Evolutionary conservation across 2,888 invertebrate species (phyloP), one percentile per base, ranked within the genome.

Genomic region (Lepidocyrtoides sp.): DNA sequence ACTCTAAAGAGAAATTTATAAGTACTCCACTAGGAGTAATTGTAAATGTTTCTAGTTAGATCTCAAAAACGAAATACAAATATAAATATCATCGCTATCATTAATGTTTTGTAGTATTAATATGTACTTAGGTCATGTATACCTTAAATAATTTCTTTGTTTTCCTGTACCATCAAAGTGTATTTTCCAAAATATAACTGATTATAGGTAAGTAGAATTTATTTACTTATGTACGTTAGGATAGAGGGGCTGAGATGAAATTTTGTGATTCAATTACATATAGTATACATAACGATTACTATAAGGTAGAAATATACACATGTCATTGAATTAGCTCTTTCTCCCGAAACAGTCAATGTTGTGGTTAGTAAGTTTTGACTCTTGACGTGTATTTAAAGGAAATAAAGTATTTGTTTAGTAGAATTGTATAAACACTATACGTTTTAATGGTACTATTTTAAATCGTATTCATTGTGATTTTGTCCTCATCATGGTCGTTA

Each of bases 221-320:
- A 41, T 44, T 2, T 17, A 2, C n/a, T 2, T 14, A 20, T 29
- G 5, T 12, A 48, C 44, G 29, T 14, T 23, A 26, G 7, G 20
- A 29, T 41, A 41, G 20, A 10, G 41, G 17, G 5, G 48, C 12
- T 48, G 44, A 14, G 10, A 63, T 23, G 17, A 44, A 48, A 1
- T 48, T 75, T 75, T 75, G 75, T 75, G 75, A 75, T 75, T 75
- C 75, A 75, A 75, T 14, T 75, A 75, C 26, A 17, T 8, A 14
- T 66, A 14, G 44, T 69, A 14, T 17, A 72, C 10, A 44, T 20
- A 44, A 44, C n/a, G 5, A 41, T 14, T 20, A 72, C 1, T 72
- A 69, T 0, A 20, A 0, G 7, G 17, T 63, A 63, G 17, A n/a
- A n/a, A n/a, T n/a, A n/a, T n/a, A n/a, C n/a, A n/a, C n/a, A n/a